These are phyloP conservation scores for Balaenoptera acutorostrata DNA, from an alignment of 2,113 vertebrate genomes.

Conservation along the genomic window DNA sequence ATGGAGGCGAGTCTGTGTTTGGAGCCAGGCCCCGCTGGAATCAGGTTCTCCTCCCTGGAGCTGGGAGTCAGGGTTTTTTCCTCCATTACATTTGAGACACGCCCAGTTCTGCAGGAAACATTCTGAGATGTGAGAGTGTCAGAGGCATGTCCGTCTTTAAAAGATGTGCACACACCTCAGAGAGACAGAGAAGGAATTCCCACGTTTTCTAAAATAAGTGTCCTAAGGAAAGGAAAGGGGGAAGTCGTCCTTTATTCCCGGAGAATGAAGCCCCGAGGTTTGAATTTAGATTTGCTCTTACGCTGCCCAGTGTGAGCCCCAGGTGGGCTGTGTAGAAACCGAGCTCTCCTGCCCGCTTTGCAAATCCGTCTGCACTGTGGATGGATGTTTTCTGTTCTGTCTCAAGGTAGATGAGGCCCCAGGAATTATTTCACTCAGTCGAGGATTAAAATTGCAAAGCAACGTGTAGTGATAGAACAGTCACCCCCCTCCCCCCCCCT, in stretches of 20 bases:
- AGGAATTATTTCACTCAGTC: background rate
- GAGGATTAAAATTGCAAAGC: background rate
- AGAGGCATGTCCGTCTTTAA: background rate
- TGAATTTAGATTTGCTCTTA: background rate
- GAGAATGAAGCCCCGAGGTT: background rate
- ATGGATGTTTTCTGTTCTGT: background rate
- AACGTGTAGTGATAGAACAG: background rate
- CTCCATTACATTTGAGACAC: background rate
- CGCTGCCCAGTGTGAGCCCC: background rate
- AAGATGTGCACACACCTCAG: background rate
- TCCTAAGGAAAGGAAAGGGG: background rate
- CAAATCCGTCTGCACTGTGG: background rate
- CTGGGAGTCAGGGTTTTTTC: background rate
- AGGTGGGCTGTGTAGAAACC: background rate
- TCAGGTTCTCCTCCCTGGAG: background rate
- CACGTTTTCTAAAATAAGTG: background rate
- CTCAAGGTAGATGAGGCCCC: background rate
- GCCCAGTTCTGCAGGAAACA: background rate
- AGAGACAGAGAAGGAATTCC: background rate
- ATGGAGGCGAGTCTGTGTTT: background rate
- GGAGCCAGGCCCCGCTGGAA: background rate
- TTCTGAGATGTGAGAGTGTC: background rate
- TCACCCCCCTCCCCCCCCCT: no score
- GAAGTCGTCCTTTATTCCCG: background rate
- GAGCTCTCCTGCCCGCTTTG: background rate